Percentiles rank a stretch among this genome's conserved stretches.
phyloP scores from a whole-genome alignment of 2,888 invertebrate species.

The Ormyrus nitidulus region DNA sequence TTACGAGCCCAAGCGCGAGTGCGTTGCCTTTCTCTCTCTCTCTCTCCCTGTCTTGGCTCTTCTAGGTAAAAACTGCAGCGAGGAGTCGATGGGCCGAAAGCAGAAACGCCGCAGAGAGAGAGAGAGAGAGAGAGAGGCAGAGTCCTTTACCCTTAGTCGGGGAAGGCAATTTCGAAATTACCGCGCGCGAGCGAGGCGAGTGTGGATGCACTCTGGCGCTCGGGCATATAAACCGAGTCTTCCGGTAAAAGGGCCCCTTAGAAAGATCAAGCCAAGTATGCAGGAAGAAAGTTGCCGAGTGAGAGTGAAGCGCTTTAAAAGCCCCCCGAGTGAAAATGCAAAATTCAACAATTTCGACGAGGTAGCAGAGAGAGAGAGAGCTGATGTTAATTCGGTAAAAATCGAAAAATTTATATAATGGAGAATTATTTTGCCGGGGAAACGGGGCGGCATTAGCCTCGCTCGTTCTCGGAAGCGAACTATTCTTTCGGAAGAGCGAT shows the following conservation, averaged over 20 bases:
- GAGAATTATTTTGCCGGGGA: no score
- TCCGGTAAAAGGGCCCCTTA: conserved; percentile 36
- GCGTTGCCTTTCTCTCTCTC: conserved; percentile 13
- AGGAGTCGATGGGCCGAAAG: conserved; percentile 26
- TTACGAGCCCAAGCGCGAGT: background rate
- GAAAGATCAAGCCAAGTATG: conserved; percentile 38
- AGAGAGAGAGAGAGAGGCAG: background rate
- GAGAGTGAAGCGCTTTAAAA: conserved; percentile 8
- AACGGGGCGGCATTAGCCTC: no score
- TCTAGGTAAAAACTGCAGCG: conserved; percentile 14
- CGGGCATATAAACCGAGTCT: conserved; percentile 45
- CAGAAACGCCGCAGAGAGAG: background rate
- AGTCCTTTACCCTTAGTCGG: conserved; percentile 38
- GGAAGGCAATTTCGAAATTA: conserved; percentile 53
- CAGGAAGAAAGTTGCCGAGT: conserved; percentile 35
- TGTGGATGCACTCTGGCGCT: conserved; percentile 36
- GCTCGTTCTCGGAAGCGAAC: no score
- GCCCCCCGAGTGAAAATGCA: no score
- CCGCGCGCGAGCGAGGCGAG: conserved; percentile 19
- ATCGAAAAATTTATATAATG: no score
- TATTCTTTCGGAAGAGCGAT: no score
- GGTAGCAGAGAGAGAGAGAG: no score
- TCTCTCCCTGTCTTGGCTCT: conserved; percentile 23
- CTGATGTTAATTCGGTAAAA: no score
- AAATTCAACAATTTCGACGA: no score